Evolutionary conservation across 35 echinoderm and acorn worm species (phyloP), one percentile per base, ranked within the genome.

Genomic region (Heliocidaris erythrogramma): DNA sequence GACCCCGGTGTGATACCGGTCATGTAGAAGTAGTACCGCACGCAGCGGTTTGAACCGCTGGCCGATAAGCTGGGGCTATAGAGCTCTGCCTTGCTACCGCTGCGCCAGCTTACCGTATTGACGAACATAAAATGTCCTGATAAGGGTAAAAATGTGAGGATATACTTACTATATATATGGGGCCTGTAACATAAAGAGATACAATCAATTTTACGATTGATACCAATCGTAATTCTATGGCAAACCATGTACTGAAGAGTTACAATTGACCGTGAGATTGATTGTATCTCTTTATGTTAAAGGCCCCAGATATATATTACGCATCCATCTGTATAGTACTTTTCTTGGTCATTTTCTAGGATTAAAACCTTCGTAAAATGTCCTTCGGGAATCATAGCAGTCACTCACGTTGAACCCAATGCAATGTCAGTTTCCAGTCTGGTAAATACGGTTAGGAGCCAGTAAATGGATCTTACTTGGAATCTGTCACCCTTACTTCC

Each of bases 11-110:
- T 94, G 14, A 95, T 90, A 1, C 95, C 95, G 31, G 69, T 94
- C 95, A 96, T 96, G 92, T 94, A 96, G 47, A 84, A 96, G 60
- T 65, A 94, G 30, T 94, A 96, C 31, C 84, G 93, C 31, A 96
- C 16, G 59, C 95, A 96, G 30, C 86, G 60, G 13, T 50, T 30
- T 8, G 13, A 59, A 29, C 52, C 88, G 69, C 47, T 90, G 31
- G 93, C 49, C 35, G 30, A 30, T 9, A 96, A 30, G 9, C 52
- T 13, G 13, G 95, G 92, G 32, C 93, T 94, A 4, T 60, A 32
- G 27, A 96, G 16, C 47, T 86, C 30, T 0, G 93, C 95, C 5
- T 21, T 61, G 24, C 88, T 56, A 47, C 85, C 31, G 59, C 24
- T 60, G 48, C 53, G 16, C 86, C 48, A 90, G 14, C 48, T 49